phyloP scores from a whole-genome alignment of 2,797 vertebrate genomes.

The Bucorvus abyssinicus region DNA sequence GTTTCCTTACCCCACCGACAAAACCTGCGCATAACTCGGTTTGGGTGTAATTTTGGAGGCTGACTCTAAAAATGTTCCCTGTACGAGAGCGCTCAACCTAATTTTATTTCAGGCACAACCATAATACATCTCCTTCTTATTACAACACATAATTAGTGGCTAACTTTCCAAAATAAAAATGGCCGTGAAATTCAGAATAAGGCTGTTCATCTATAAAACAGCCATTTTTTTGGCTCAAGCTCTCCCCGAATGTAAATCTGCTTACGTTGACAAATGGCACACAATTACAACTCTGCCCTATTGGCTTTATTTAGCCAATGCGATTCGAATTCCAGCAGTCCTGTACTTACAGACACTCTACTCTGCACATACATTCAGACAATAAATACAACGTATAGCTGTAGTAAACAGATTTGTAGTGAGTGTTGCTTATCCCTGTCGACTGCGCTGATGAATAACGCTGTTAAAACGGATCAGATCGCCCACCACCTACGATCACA shows the following conservation, averaged over 20 bases:
- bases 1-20: not conserved
- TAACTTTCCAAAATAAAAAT: slow-evolving; percentile 1
- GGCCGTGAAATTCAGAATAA: not conserved
- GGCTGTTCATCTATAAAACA: not conserved
- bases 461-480: not conserved
- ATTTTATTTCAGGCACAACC: not conserved
- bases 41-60: not conserved
- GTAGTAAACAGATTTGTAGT: slow-evolving; percentile 42
- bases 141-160: not conserved
- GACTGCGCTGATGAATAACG: not conserved
- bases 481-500: not conserved
- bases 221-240: not conserved
- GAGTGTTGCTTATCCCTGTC: not conserved
- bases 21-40: not conserved
- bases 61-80: not conserved
- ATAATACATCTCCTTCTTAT: not conserved
- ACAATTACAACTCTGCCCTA: not conserved
- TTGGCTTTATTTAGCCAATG: not conserved
- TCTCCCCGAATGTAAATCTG: not conserved
- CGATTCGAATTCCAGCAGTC: not conserved
- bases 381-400: not conserved
- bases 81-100: not conserved
- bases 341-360: not conserved
- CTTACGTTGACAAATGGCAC: not conserved
- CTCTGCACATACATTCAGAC: not conserved